A percentile compares a stretch with the other conserved stretches of the same genome.
Conservation (phyloP, 2,113 vertebrate species). For the Ameiurus melas region DNA sequence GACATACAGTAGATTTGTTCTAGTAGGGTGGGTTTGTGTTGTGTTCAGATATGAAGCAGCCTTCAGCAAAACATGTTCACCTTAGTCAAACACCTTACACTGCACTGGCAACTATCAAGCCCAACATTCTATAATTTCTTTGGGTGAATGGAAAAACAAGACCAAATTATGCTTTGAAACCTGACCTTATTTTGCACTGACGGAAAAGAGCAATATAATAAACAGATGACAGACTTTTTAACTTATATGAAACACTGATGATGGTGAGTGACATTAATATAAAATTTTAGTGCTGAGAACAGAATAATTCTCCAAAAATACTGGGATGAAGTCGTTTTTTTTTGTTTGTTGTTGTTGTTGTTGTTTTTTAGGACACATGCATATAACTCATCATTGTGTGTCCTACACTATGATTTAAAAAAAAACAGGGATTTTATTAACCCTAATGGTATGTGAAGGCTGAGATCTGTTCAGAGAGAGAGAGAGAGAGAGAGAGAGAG, state of each 20-base stretch:
- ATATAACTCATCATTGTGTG: neutral
- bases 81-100: neutral
- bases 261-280: neutral
- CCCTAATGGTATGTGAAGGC: neutral
- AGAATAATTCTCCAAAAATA: neutral
- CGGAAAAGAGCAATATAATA: conserved; percentile 7
- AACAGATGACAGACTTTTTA: conserved; percentile 5
- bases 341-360: no score
- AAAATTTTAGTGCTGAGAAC: neutral
- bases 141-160: neutral
- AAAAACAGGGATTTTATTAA: no score
- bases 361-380: neutral
- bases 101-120: neutral
- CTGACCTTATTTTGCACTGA: neutral
- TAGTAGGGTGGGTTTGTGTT: neutral
- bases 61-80: neutral
- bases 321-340: neutral
- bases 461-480: neutral
- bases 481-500: no score
- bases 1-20: neutral
- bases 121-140: neutral
- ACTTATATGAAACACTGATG: neutral
- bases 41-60: neutral
- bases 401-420: neutral
- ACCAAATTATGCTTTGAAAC: neutral